phyloP scores from a whole-genome alignment of 2,888 invertebrate species.

The Boloria selene region DNA sequence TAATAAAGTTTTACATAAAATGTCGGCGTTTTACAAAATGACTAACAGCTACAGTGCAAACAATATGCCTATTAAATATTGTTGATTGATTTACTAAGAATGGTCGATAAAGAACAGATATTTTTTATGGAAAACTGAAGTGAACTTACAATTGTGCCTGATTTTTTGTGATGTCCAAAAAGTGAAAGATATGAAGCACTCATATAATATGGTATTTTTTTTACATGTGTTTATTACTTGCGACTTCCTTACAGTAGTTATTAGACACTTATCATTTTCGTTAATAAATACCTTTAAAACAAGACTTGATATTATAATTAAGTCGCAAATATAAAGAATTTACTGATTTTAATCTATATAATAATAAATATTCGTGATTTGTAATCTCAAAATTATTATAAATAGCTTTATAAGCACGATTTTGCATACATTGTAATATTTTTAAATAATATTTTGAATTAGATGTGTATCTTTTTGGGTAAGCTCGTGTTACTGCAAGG shows the following conservation, averaged over 20 bases:
- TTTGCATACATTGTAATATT: slow-evolving; percentile 4
- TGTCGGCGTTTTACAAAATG: not conserved
- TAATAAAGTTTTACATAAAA: slow-evolving; percentile 3
- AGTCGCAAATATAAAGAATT: not conserved
- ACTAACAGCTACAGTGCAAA: slow-evolving; percentile 23
- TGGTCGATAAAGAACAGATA: not conserved
- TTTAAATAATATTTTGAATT: not conserved
- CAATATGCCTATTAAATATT: not conserved
- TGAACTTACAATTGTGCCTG: too few species aligned
- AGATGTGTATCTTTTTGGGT: not conserved
- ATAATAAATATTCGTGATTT: not conserved
- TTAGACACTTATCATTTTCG: not conserved
- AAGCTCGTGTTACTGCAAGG: not conserved
- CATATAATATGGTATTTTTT: too few species aligned
- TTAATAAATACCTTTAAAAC: not conserved
- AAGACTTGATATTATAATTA: not conserved
- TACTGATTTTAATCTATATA: not conserved
- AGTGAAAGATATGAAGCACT: too few species aligned
- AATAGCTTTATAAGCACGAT: not conserved
- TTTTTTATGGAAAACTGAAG: too few species aligned
- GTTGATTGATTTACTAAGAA: not conserved
- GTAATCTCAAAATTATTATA: not conserved
- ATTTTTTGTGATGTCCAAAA: too few species aligned
- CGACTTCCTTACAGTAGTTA: too few species aligned
- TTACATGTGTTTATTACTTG: too few species aligned